Base-by-base conservation (phyloP, 2,888 invertebrate genomes). In the Oscheius myriophilus region DNA sequence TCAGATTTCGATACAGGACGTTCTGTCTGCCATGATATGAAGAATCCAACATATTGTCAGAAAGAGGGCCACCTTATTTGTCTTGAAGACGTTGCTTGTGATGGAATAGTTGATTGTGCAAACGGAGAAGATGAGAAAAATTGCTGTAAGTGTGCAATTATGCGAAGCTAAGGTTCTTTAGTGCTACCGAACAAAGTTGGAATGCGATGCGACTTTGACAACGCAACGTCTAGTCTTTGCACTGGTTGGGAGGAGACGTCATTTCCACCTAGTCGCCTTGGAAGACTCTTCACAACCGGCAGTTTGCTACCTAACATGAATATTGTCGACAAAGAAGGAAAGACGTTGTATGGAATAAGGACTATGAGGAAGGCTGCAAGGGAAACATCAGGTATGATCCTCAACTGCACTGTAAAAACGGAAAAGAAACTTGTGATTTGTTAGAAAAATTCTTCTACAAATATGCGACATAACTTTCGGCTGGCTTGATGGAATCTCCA, bases 91-190 rank as follows among this genome's bases (percentile, higher is more conserved):
- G 63, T 63, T 9, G 33, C 52, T n/a, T 63, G 63, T 33, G 63
- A 63, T 25, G 63, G 63, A 7, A 23, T 63, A 14, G 52, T 23
- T 9, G 63, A 63, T 18, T 63, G 63, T 39, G 33, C 52, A 16
- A 53, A 51, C 14, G 63, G 63, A 16, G 63, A 63, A 53, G 63
- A 63, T 23, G 63, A 63, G 21, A 39, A 51, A n/a, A 53, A 52
- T 39, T 63, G 63, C 21, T 51, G 63, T 63, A 63, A 46, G 33
- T 45, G 6, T 33, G 14, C 39, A 18, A 3, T 21, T 25, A 46
- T 26, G 18, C 1, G 9, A n/a, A 1, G 12, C 23, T 49, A 49
- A 21, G 16, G 23, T 18, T 49, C 11, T 49, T 18, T 18, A 11
- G 33, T 33, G 33, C 33, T 6, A 33, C 33, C 33, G 9, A 33